A percentile compares a stretch with the other conserved stretches of the same genome.
Evolutionary conservation across 2,113 vertebrate genomes (phyloP).

Genomic region (Lipophrys pholis): DNA sequence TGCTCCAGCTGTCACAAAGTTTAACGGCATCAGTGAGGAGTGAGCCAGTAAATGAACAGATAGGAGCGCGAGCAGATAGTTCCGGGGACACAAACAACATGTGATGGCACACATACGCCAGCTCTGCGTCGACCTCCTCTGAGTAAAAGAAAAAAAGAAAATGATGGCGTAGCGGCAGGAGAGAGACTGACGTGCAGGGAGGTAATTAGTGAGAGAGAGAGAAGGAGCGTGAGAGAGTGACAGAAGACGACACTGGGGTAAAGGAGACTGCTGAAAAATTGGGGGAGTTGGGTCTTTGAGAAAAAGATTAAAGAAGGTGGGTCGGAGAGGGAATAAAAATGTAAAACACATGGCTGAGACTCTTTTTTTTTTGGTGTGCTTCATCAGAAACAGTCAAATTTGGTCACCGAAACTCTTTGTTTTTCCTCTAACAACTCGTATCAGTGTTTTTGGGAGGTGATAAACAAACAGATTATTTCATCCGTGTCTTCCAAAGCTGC

Average conservation of each 20-base stretch:
- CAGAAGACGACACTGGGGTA: constrained; percentile 46
- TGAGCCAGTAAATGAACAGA: constrained; percentile 13
- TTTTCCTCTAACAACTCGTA: no score
- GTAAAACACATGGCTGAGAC: not conserved
- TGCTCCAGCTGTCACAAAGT: constrained; percentile 9
- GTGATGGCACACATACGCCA: constrained; percentile 35
- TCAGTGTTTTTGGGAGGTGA: not conserved
- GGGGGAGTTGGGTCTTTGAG: not conserved
- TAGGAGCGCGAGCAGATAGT: not conserved
- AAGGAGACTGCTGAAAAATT: constrained; percentile 22
- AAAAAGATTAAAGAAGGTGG: constrained; percentile 12
- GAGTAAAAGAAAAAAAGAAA: constrained; percentile 11
- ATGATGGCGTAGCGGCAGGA: constrained; percentile 33
- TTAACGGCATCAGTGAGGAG: constrained; percentile 10
- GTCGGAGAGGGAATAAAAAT: constrained; percentile 5
- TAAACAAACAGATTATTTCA: not conserved
- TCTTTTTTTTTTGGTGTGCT: no score
- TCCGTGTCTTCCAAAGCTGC: not conserved
- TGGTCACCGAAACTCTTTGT: no score
- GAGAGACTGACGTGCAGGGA: constrained; percentile 41
- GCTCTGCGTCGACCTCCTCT: constrained; percentile 13
- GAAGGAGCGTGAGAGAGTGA: constrained; percentile 25
- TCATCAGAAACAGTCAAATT: no score
- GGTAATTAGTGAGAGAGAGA: constrained; percentile 53
- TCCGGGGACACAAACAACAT: constrained; percentile 29